phyloP scores from a whole-genome alignment of 2,113 vertebrate genomes.

The Sula dactylatra region DNA sequence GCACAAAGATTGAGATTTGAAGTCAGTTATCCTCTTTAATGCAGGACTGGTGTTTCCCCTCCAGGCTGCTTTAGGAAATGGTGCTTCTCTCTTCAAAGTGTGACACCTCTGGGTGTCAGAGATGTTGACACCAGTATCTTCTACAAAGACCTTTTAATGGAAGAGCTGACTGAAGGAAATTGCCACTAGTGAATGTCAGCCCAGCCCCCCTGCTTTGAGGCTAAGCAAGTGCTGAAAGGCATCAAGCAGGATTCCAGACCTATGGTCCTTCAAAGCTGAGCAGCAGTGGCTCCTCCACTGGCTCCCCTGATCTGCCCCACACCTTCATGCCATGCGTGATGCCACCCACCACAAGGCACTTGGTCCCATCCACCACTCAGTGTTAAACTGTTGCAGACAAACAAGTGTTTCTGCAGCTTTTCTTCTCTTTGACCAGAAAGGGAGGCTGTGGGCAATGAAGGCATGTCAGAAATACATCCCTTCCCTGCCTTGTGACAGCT shows the following conservation, averaged over 20 bases:
- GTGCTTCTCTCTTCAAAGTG: neutral
- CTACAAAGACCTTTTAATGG: neutral
- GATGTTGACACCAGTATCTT: neutral
- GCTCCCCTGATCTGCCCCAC: neutral
- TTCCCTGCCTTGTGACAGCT: neutral
- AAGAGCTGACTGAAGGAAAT: neutral
- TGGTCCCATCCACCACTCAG: neutral
- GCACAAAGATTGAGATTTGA: neutral
- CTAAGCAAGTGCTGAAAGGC: neutral
- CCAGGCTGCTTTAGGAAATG: neutral
- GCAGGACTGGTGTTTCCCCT: neutral
- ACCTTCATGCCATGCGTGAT: neutral
- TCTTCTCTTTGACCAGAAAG: neutral
- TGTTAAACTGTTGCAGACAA: neutral
- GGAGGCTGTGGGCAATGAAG: neutral
- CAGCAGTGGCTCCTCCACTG: neutral
- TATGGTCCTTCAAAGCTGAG: neutral
- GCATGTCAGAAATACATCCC: neutral
- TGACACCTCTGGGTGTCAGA: neutral
- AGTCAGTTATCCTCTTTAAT: neutral
- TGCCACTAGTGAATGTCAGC: neutral
- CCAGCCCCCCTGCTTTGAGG: neutral
- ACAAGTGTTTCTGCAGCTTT: neutral
- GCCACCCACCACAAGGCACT: neutral
- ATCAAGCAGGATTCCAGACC: neutral